Percentiles rank a stretch among this genome's conserved stretches.
Conservation (phyloP, 1,140 invertebrate genomes). For the Bombus waltoni region DNA sequence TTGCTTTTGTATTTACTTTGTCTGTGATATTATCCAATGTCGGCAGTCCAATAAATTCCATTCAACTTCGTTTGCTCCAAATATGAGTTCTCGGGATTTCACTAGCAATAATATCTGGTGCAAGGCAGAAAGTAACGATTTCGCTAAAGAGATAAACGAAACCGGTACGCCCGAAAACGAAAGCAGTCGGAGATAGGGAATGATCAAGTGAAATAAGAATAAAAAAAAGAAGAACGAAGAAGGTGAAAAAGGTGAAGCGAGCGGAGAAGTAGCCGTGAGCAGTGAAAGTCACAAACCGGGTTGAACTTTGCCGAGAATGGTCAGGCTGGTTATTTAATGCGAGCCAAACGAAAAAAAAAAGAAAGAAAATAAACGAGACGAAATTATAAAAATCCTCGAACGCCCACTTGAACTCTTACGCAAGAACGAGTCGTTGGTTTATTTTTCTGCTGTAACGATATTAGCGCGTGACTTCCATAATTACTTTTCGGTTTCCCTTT, state of each 20-base stretch:
- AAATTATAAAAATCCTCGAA: slow-evolving; percentile 34
- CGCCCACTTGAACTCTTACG: slow-evolving; percentile 44
- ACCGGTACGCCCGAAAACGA: slow-evolving; percentile 34
- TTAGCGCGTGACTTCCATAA: no score
- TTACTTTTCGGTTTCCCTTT: no score
- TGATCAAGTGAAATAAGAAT: slow-evolving; percentile 10
- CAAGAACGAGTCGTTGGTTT: slow-evolving; percentile 41
- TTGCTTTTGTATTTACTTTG: not conserved
- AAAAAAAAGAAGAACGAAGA: not conserved
- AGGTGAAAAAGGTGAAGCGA: slow-evolving; percentile 22
- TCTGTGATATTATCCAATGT: not conserved
- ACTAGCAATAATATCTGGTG: not conserved
- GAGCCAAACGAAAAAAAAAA: not conserved
- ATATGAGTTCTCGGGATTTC: not conserved
- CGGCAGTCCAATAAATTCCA: not conserved
- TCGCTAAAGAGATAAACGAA: slow-evolving; percentile 1
- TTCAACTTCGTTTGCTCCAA: not conserved
- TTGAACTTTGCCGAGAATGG: slow-evolving; percentile 71
- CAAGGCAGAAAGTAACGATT: slow-evolving; percentile 21
- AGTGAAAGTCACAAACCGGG: slow-evolving; percentile 70
- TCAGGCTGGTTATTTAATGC: slow-evolving; percentile 50
- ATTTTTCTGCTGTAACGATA: not conserved
- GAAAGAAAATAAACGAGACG: slow-evolving; percentile 39
- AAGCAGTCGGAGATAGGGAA: slow-evolving; percentile 17
- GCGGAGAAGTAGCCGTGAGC: slow-evolving; percentile 61